phyloP scores from a whole-genome alignment of 2,888 invertebrate species.

The Lochmaea capreae region DNA sequence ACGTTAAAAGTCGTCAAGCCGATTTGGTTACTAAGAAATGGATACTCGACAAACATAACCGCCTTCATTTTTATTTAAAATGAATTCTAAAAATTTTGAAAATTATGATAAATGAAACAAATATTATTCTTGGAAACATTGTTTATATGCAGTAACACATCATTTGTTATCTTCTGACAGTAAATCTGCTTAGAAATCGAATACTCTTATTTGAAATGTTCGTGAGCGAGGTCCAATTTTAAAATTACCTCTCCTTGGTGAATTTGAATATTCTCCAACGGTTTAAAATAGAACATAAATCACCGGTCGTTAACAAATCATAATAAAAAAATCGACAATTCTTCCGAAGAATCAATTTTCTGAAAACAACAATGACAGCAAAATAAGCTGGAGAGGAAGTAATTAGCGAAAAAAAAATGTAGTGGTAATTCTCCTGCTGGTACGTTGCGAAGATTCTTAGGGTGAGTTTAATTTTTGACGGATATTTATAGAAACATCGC shows the following conservation, averaged over 20 bases:
- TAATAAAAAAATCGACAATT: neutral
- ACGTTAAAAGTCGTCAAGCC: too few relatives aligned
- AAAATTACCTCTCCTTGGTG: slow-evolving; percentile 5
- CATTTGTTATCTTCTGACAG: neutral
- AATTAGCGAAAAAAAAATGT: slow-evolving; percentile 1
- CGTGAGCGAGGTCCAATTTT: neutral
- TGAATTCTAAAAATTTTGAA: too few relatives aligned
- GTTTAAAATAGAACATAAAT: slow-evolving; percentile 9
- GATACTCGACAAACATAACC: too few relatives aligned
- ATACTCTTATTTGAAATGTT: neutral
- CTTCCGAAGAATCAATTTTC: neutral
- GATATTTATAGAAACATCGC: neutral
- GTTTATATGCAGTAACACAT: neutral
- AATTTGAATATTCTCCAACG: slow-evolving; percentile 8
- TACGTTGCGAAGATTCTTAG: neutral
- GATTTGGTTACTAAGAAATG: too few relatives aligned
- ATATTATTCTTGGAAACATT: neutral
- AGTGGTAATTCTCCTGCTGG: neutral
- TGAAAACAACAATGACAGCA: neutral
- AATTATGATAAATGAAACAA: too few relatives aligned
- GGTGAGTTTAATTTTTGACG: neutral
- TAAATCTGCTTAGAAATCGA: neutral
- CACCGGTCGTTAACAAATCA: slow-evolving; percentile 3
- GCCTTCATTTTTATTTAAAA: too few relatives aligned
- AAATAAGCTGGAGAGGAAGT: slow-evolving; percentile 1